Evolutionary conservation across 1,140 invertebrate species (phyloP).

Genomic region (Eriosoma lanigerum): DNA sequence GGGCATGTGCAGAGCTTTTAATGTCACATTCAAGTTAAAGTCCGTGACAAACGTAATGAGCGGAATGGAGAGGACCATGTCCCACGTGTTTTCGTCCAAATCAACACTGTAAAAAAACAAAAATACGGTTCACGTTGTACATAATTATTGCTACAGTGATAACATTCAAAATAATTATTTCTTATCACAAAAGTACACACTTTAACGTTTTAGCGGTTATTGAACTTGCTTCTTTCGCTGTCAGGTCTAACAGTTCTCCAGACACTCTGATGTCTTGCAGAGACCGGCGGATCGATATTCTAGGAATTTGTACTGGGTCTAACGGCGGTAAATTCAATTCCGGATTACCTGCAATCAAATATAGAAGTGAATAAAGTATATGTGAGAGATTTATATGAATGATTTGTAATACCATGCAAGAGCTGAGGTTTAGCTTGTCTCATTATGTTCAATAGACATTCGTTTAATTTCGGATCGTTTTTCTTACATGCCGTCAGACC

Average conservation of each 20-base stretch:
- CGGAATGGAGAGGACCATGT: neutral
- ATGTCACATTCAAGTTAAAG: neutral
- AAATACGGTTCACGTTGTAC: neutral
- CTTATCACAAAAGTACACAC: too few species aligned
- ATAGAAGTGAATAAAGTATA: too few species aligned
- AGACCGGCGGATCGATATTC: neutral
- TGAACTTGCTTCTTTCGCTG: neutral
- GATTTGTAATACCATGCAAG: conserved; percentile 13
- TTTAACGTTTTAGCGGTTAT: neutral
- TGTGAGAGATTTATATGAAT: too few species aligned
- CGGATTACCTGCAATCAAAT: neutral
- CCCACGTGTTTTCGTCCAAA: neutral
- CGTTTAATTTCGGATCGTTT: conserved; percentile 14
- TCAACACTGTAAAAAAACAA: neutral
- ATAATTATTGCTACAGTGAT: neutral
- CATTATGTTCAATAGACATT: conserved; percentile 30
- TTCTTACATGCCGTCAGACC: neutral
- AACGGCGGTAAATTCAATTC: conserved; percentile 9
- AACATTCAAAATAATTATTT: too few species aligned
- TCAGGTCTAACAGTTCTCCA: neutral
- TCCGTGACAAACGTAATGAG: conserved; percentile 7
- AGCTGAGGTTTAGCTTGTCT: conserved; percentile 19
- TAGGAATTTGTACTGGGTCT: conserved; percentile 11
- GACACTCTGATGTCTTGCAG: neutral
- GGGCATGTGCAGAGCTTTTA: neutral